Conservation (phyloP, 2,797 vertebrate genomes). For the Chiroxiphia lanceolata region DNA sequence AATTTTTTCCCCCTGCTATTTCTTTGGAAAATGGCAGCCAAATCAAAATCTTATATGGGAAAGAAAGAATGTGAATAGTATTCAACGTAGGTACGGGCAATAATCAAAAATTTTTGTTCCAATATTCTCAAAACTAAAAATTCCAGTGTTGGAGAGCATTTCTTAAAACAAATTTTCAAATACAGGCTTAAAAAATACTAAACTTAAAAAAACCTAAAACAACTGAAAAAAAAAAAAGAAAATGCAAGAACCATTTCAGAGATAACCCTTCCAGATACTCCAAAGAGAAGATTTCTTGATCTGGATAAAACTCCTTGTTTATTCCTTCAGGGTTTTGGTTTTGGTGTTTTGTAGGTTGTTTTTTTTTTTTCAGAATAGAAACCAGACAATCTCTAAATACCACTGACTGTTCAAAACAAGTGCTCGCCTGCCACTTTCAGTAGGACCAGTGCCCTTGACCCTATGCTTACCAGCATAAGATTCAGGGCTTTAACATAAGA, state of each 20-base stretch:
- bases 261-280: not conserved
- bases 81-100: not conserved
- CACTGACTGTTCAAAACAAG: not conserved
- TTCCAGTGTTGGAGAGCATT: not conserved
- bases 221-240: not conserved
- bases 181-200: not conserved
- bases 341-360: not conserved
- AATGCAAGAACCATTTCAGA: not conserved
- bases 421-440: not conserved
- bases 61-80: not conserved
- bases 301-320: not conserved
- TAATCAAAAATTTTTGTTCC: not conserved
- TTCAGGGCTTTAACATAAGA: not conserved
- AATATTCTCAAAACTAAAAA: not conserved
- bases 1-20: not conserved
- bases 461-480: not conserved
- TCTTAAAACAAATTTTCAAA: not conserved
- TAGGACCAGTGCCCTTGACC: not conserved
- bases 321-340: not conserved
- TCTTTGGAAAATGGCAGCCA: not conserved
- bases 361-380: not conserved
- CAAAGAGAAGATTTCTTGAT: not conserved
- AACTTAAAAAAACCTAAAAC: not conserved
- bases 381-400: not conserved
- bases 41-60: not conserved